These are phyloP conservation scores for Syngnathus typhle DNA, from an alignment of 2,113 vertebrate genomes.

Conservation along the genomic window DNA sequence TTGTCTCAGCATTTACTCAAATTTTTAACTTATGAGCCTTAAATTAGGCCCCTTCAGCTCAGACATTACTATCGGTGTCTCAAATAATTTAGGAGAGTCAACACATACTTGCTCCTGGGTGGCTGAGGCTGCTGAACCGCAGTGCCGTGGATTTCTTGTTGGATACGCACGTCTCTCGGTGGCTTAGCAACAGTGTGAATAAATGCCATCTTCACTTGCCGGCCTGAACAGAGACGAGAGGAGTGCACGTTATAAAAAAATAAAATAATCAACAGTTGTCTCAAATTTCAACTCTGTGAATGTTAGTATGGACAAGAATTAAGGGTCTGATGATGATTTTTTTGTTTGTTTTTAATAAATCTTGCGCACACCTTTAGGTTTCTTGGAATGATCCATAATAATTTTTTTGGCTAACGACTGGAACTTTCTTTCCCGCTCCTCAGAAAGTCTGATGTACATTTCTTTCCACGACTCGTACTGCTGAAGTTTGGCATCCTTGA, in stretches of 20 bases:
- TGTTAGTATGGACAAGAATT: no score
- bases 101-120: constrained; percentile 59
- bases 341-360: no score
- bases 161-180: constrained; percentile 67
- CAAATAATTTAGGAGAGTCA: neutral
- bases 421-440: constrained; percentile 79
- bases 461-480: constrained; percentile 85
- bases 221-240: constrained; percentile 58
- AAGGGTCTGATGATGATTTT: no score
- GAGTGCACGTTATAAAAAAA: neutral
- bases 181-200: constrained; percentile 75
- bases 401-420: constrained; percentile 78
- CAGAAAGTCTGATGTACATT: constrained; percentile 76
- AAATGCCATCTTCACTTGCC: constrained; percentile 82
- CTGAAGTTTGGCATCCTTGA: constrained; percentile 68
- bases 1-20: no score
- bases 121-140: constrained; percentile 56
- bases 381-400: constrained; percentile 75
- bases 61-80: neutral
- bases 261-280: neutral
- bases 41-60: neutral
- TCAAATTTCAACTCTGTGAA: neutral
- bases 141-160: constrained; percentile 74
- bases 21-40: neutral
- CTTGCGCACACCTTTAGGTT: constrained; percentile 73